Base-by-base conservation (phyloP, 2,797 vertebrate species). In the Rhodeus uyekii region DNA sequence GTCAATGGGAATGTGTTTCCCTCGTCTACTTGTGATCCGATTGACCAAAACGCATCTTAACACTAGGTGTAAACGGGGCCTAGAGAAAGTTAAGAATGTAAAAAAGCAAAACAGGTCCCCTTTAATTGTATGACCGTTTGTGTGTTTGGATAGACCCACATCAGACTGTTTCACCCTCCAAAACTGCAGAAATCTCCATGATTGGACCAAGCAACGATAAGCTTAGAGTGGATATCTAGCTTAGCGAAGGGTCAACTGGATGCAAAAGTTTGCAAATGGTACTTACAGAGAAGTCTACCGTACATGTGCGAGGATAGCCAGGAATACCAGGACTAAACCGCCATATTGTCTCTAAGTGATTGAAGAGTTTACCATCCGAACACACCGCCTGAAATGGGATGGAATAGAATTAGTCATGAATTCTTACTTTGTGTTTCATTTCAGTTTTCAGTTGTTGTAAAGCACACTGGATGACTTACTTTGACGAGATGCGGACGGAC, bases 251-350 rank as follows among this genome's bases (percentile, higher is more conserved):
- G 27, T 64, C 1, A 46, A 29, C 67, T 34, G 1, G 1, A 74
- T 48, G 32, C 18, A 48, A 24, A 48, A 2, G 5, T 48, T 8
- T 27, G n/a, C 32, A 22, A 29, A 48, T 4, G 24, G 3, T 34
- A 94, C 96, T 95, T 90, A 98, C 97, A 88, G 97, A 97, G 92
- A 99, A 98, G 90, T 99, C 97, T 90, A 98, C 96, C 0, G 97
- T 98, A 91, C 97, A 97, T 83, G 97, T 98, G 85, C 97, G 96
- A 22, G 97, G 97, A 86, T 99, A 98, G 76, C 97, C 96, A 13
- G 97, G 96, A 90, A 98, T 96, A 78, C 97, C 97, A 18, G 97
- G 97, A 90, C 97, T 97, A 90, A 99, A 98, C 82, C 97, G 95
- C 97, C 97, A 99, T 91, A 96, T 96, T 0, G 96, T 98, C 91